A percentile compares a stretch with the other conserved stretches of the same genome.
Evolutionary conservation across 1,140 invertebrate species (phyloP).

Genomic region (Drosophila leontia): DNA sequence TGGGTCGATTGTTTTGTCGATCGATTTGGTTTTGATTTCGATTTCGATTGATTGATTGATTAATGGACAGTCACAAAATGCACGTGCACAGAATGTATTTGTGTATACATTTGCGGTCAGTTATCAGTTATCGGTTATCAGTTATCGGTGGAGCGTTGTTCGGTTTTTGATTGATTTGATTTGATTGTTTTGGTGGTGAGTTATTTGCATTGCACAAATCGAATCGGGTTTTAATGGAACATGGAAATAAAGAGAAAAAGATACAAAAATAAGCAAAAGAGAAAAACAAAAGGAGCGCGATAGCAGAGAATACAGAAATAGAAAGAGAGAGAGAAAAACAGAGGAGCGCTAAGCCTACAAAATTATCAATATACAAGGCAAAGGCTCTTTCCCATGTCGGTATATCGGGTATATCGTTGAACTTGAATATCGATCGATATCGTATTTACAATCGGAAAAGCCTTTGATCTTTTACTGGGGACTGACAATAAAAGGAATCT

Average conservation of each 20-base stretch:
- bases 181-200: slow-evolving; percentile 54
- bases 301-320: slow-evolving; percentile 64
- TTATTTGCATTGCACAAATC: slow-evolving; percentile 80
- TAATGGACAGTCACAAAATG: slow-evolving; percentile 50
- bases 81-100: slow-evolving; percentile 79
- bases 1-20: slow-evolving; percentile 44
- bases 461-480: not conserved
- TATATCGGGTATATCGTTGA: not conserved
- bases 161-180: slow-evolving; percentile 55
- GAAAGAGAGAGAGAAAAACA: slow-evolving; percentile 48
- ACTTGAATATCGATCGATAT: not conserved
- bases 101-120: slow-evolving; percentile 78
- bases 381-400: slow-evolving; percentile 5
- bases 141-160: slow-evolving; percentile 60
- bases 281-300: slow-evolving; percentile 79
- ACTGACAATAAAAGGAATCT: not conserved
- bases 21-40: slow-evolving; percentile 32
- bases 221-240: slow-evolving; percentile 81
- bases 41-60: slow-evolving; percentile 51
- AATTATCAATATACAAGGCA: slow-evolving; percentile 3
- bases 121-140: slow-evolving; percentile 37
- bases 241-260: slow-evolving; percentile 85
- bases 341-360: slow-evolving; percentile 30
- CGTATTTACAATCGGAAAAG: slow-evolving; percentile 8
- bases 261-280: slow-evolving; percentile 82